These are phyloP conservation scores for Phalloptychus januarius DNA, from an alignment of 2,797 vertebrate species.

Conservation along the genomic window DNA sequence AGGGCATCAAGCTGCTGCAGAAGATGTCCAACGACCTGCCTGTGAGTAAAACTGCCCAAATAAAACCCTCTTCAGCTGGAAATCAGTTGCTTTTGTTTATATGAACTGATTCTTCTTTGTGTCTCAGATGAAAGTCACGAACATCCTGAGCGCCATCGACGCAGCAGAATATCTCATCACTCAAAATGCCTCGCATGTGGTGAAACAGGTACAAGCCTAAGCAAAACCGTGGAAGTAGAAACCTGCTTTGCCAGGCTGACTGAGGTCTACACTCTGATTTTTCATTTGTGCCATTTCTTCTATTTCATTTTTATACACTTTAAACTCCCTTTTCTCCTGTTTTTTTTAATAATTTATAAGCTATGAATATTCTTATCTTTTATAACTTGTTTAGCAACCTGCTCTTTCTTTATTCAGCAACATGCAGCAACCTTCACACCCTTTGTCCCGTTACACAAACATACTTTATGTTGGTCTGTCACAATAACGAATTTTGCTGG, in stretches of 20 bases:
- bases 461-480: too few species aligned
- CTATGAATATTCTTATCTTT: background rate
- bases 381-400: background rate
- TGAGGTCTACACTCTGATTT: background rate
- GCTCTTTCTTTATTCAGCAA: background rate
- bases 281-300: background rate
- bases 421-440: background rate
- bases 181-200: slow-evolving; percentile 85
- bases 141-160: slow-evolving; percentile 85
- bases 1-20: slow-evolving; percentile 84
- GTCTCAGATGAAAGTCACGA: slow-evolving; percentile 84
- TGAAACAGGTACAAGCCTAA: slow-evolving; percentile 81
- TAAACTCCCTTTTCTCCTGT: background rate
- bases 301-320: background rate
- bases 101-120: background rate
- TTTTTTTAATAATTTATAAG: background rate
- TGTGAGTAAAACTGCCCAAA: slow-evolving; percentile 74
- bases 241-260: background rate
- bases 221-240: background rate
- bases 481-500: too few species aligned
- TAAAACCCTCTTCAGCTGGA: background rate
- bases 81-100: too few species aligned
- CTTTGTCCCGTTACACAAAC: background rate
- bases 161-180: slow-evolving; percentile 88
- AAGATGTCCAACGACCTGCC: slow-evolving; percentile 80